These are phyloP conservation scores for Momotus momota DNA, from an alignment of 2,797 vertebrate species.

Conservation along the genomic window DNA sequence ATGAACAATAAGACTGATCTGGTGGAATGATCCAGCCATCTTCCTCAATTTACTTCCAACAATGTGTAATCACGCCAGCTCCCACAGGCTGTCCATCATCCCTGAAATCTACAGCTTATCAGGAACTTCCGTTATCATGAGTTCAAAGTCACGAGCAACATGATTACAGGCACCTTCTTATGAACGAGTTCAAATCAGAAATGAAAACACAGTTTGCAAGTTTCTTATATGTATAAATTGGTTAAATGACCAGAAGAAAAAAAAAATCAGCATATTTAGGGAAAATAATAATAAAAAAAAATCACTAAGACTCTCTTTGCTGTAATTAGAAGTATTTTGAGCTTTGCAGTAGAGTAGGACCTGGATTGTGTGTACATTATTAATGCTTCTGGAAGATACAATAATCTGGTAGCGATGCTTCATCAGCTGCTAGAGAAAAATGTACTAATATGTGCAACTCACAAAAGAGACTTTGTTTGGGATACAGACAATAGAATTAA, in stretches of 20 bases:
- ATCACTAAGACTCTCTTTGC: background rate
- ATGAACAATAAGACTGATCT: background rate
- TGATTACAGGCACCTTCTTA: background rate
- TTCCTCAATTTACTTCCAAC: background rate
- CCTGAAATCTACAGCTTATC: background rate
- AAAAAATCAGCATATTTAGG: background rate
- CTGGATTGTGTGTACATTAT: background rate
- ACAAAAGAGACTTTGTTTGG: background rate
- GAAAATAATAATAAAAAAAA: too few species aligned
- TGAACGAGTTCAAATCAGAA: background rate
- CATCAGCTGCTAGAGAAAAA: background rate
- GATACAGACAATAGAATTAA: background rate
- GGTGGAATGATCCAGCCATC: background rate
- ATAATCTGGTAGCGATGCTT: background rate
- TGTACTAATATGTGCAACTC: background rate
- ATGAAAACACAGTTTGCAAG: background rate
- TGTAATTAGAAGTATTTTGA: background rate
- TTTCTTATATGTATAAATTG: background rate
- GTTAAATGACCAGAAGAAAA: background rate
- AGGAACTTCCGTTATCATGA: background rate
- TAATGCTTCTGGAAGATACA: background rate
- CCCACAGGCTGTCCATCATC: background rate
- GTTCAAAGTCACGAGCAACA: background rate
- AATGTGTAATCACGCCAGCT: background rate
- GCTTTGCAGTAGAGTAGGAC: background rate